Conservation (phyloP, 2,888 invertebrate species). For the Drosophila pegasa region DNA sequence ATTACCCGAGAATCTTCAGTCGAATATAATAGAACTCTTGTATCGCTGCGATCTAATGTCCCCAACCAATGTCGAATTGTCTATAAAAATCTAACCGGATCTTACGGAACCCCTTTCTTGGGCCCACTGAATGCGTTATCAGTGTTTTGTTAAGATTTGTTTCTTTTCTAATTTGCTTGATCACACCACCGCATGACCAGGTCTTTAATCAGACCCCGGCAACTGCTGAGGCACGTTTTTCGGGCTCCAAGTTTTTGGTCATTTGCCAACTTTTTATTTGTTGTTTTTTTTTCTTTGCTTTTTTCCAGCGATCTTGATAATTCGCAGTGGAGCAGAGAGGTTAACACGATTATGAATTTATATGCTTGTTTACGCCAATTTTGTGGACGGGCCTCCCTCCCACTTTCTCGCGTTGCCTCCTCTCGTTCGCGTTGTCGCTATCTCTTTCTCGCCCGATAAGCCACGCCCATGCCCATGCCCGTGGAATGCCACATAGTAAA, state of each 20-base stretch:
- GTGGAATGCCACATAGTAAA: slow-evolving; percentile 17
- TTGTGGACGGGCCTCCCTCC: slow-evolving; percentile 61
- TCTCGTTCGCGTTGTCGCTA: not conserved
- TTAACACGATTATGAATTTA: slow-evolving; percentile 69
- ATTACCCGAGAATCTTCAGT: not conserved
- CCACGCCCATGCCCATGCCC: slow-evolving; percentile 38
- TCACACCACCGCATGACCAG: slow-evolving; percentile 41
- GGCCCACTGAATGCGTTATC: slow-evolving; percentile 23
- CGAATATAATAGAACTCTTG: not conserved
- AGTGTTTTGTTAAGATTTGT: not conserved
- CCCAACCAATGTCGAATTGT: not conserved
- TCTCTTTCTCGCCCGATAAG: slow-evolving; percentile 48
- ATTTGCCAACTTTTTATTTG: slow-evolving; percentile 17
- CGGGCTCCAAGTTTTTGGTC: slow-evolving; percentile 10
- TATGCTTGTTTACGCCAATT: slow-evolving; percentile 71
- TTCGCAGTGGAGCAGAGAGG: slow-evolving; percentile 50
- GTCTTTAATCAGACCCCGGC: slow-evolving; percentile 68
- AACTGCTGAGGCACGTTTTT: slow-evolving; percentile 45
- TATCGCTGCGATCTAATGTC: not conserved
- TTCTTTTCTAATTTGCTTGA: slow-evolving; percentile 17
- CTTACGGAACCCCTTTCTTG: slow-evolving; percentile 14
- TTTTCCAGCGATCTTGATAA: slow-evolving; percentile 60
- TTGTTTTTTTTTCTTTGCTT: slow-evolving; percentile 62
- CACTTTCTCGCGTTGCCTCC: not conserved
- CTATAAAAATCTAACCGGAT: slow-evolving; percentile 15